Conservation (phyloP, 2,888 invertebrate species). For the Polydrusus pterygomalis region DNA sequence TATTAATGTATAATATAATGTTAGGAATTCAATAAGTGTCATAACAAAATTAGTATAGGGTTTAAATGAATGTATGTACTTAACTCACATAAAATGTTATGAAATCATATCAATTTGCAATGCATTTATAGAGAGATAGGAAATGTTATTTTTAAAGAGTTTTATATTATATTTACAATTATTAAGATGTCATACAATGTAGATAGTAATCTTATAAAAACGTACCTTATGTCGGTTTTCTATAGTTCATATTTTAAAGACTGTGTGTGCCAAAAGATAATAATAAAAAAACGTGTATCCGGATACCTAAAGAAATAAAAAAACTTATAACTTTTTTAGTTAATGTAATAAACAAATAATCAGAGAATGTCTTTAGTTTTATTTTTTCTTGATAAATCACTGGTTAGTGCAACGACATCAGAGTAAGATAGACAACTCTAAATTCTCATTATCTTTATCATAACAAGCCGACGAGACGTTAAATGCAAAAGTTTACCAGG, state of each 20-base stretch:
- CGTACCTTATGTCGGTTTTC: background rate
- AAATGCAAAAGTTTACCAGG: no score
- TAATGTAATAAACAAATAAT: no score
- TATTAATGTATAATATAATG: background rate
- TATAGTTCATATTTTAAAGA: background rate
- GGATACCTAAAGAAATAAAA: no score
- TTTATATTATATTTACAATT: conserved; percentile 7
- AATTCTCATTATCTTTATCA: no score
- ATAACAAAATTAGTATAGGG: background rate
- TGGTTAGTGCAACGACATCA: no score
- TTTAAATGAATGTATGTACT: background rate
- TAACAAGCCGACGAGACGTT: no score
- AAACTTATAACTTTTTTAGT: no score
- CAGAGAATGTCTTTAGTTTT: no score
- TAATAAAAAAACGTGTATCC: no score
- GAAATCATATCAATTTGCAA: background rate
- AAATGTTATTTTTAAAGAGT: background rate
- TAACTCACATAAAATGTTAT: background rate
- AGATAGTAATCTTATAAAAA: background rate
- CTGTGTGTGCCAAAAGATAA: no score
- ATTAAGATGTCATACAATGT: conserved; percentile 5
- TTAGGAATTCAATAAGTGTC: background rate
- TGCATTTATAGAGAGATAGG: conserved; percentile 1
- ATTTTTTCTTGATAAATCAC: no score
- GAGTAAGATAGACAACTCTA: no score